Conservation (phyloP, 2,113 vertebrate genomes). For the Thalassarche chlororhynchos region DNA sequence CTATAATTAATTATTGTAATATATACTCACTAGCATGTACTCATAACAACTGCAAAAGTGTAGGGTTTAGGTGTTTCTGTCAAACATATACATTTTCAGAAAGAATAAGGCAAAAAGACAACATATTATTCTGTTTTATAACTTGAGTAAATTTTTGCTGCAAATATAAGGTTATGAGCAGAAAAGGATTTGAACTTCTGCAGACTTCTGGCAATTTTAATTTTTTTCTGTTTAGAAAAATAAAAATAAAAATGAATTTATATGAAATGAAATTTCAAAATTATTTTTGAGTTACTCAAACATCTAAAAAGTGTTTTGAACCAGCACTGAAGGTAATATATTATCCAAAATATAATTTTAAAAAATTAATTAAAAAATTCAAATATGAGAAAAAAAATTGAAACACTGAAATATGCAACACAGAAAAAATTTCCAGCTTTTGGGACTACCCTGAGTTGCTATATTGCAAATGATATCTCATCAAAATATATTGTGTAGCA, state of each 20-base stretch:
- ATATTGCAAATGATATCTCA: neutral
- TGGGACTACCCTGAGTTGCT: neutral
- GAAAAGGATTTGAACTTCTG: neutral
- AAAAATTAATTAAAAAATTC: neutral
- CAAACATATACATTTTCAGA: neutral
- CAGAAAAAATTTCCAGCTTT: neutral
- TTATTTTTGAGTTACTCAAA: neutral
- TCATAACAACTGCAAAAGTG: neutral
- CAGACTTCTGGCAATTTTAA: neutral
- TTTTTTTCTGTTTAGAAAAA: neutral
- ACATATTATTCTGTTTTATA: neutral
- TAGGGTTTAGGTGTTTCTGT: neutral
- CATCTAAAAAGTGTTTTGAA: neutral
- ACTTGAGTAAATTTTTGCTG: neutral
- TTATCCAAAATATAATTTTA: neutral
- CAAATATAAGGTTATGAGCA: neutral
- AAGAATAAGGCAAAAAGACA: neutral
- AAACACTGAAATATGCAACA: neutral
- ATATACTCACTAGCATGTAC: neutral
- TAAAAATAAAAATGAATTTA: neutral
- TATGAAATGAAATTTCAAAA: neutral
- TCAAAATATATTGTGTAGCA: neutral
- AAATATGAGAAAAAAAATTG: neutral
- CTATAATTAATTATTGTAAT: neutral
- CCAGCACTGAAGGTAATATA: neutral